phyloP scores from a whole-genome alignment of 2,797 vertebrate species.

The Clarias platycephalus region DNA sequence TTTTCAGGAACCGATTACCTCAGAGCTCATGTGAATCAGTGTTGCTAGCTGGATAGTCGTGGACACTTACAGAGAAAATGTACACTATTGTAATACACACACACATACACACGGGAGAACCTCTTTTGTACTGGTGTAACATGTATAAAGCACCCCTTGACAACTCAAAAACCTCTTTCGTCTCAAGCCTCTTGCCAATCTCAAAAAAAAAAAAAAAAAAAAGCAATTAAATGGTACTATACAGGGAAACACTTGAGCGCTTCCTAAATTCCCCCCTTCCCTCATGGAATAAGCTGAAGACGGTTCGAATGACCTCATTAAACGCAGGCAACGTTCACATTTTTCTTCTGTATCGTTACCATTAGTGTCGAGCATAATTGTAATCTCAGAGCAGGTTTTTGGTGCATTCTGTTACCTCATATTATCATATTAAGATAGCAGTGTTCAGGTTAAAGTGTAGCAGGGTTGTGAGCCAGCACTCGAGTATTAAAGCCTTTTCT shows the following conservation, averaged over 20 bases:
- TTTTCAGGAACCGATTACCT: constrained; percentile 88
- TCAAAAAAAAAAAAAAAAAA: constrained; percentile 2
- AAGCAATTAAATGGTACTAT: constrained; percentile 67
- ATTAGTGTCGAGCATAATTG: constrained; percentile 2
- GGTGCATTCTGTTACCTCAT: constrained; percentile 48
- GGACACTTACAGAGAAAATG: constrained; percentile 44
- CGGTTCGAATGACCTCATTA: constrained; percentile 26
- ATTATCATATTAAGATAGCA: constrained; percentile 49
- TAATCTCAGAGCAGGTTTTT: constrained; percentile 31
- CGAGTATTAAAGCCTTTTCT: constrained; percentile 58
- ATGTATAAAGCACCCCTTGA: constrained; percentile 69
- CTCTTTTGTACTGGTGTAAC: constrained; percentile 66
- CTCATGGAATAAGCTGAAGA: constrained; percentile 22
- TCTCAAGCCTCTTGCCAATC: constrained; percentile 58
- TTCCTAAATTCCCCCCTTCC: constrained; percentile 47
- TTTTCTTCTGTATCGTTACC: constrained; percentile 18
- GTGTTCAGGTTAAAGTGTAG: constrained; percentile 55
- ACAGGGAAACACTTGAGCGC: constrained; percentile 57
- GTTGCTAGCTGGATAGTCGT: constrained; percentile 70
- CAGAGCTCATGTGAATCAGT: constrained; percentile 80
- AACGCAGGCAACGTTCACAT: constrained; percentile 7
- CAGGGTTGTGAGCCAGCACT: constrained; percentile 46
- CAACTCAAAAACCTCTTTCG: constrained; percentile 69
- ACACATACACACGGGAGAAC: constrained; percentile 63
- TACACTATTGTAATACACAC: constrained; percentile 55